Percentiles rank a stretch among this genome's conserved stretches.
Evolutionary conservation across 2,797 vertebrate genomes (phyloP).

Genomic region (Halcyon badia): DNA sequence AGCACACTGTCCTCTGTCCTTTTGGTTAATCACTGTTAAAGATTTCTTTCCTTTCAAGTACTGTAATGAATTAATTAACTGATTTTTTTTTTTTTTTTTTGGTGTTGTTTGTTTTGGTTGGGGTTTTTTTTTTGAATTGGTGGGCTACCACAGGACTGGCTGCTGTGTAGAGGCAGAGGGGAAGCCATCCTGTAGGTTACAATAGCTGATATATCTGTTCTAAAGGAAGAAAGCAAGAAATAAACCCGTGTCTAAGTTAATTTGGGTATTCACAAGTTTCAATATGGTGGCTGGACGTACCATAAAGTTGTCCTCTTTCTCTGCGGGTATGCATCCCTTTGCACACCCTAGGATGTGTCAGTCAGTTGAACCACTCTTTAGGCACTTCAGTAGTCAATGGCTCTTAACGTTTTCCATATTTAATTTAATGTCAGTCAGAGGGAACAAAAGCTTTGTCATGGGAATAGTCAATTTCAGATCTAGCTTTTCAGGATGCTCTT

Average conservation of each 20-base stretch:
- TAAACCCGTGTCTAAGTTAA: neutral
- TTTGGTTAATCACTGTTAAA: neutral
- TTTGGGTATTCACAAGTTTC: neutral
- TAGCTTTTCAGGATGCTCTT: neutral
- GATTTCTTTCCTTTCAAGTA: neutral
- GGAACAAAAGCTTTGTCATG: neutral
- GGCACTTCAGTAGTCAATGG: neutral
- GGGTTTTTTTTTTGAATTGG: neutral
- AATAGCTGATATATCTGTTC: neutral
- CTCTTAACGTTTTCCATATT: neutral
- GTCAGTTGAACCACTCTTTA: neutral
- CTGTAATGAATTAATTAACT: neutral
- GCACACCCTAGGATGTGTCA: neutral
- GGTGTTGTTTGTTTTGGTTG: neutral
- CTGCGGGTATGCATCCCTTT: neutral
- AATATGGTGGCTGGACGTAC: accelerated
- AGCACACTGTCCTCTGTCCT: neutral
- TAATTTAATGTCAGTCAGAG: neutral
- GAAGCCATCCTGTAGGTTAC: neutral
- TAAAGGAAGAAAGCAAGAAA: neutral
- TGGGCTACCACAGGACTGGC: neutral
- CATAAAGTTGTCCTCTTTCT: neutral
- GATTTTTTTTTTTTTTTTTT: neutral
- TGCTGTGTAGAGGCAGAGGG: neutral
- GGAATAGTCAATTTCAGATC: neutral